Evolutionary conservation across 2,888 invertebrate genomes (phyloP).

Genomic region (Idaea aversata): DNA sequence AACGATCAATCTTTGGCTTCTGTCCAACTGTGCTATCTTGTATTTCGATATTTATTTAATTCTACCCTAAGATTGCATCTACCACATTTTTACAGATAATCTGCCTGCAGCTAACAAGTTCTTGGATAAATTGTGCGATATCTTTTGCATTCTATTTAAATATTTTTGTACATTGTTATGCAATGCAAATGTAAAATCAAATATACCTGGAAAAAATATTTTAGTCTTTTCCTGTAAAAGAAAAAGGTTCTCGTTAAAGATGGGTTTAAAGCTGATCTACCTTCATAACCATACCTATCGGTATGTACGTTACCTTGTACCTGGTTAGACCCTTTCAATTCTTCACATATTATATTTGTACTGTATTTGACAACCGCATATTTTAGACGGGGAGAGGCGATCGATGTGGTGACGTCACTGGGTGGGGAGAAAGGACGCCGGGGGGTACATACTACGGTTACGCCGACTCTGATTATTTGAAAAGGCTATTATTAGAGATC

Average conservation of each 20-base stretch:
- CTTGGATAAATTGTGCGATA: neutral
- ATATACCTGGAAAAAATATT: neutral
- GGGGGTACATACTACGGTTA: constrained; percentile 37
- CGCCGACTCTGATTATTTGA: constrained; percentile 50
- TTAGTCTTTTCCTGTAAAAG: neutral
- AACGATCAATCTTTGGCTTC: constrained; percentile 59
- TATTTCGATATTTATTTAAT: neutral
- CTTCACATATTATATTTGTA: constrained; percentile 24
- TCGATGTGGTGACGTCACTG: constrained; percentile 74
- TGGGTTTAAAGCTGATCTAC: neutral
- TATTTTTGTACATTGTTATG: too few species aligned
- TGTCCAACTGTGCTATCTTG: constrained; percentile 37
- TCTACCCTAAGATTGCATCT: neutral
- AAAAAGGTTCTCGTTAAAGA: neutral
- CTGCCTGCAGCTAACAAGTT: neutral
- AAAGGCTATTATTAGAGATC: constrained; percentile 54
- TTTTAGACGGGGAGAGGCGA: constrained; percentile 52
- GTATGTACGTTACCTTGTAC: neutral
- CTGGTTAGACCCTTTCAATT: neutral
- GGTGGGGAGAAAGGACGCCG: constrained; percentile 21
- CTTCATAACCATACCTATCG: neutral
- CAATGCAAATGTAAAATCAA: neutral
- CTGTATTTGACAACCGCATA: constrained; percentile 49
- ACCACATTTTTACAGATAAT: neutral
- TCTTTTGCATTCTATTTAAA: neutral